These are phyloP conservation scores for Psittacula derbiana DNA, from an alignment of 2,797 vertebrate species.

Conservation along the genomic window DNA sequence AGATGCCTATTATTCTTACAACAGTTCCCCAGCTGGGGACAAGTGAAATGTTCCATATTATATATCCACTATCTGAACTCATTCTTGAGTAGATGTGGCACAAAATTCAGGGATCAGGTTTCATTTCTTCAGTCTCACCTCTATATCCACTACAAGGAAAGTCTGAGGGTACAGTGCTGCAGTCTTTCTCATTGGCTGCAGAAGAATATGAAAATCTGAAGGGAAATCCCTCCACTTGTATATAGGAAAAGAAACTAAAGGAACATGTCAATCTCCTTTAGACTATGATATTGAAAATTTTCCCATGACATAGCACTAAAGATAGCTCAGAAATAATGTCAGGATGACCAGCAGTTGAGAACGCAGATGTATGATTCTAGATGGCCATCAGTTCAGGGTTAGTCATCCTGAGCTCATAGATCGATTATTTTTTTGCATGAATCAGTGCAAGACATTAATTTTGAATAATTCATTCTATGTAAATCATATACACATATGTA, in stretches of 20 bases:
- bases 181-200: not conserved
- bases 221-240: not conserved
- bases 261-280: not conserved
- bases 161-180: rapidly evolving
- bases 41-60: not conserved
- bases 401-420: not conserved
- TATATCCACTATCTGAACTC: not conserved
- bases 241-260: not conserved
- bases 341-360: not conserved
- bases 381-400: not conserved
- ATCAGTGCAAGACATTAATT: not conserved
- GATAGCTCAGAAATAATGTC: not conserved
- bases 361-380: not conserved
- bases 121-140: not conserved
- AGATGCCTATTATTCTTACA: not conserved
- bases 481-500: not conserved
- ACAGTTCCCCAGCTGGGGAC: not conserved
- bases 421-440: not conserved
- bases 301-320: not conserved
- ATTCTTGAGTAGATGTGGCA: not conserved
- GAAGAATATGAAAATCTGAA: not conserved
- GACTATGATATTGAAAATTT: not conserved
- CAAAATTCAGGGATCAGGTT: not conserved
- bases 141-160: not conserved
- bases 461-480: not conserved